Evolutionary conservation across 2,113 vertebrate species (phyloP), one percentile per base, ranked within the genome.

Genomic region (Rhinolophus ferrumequinum): DNA sequence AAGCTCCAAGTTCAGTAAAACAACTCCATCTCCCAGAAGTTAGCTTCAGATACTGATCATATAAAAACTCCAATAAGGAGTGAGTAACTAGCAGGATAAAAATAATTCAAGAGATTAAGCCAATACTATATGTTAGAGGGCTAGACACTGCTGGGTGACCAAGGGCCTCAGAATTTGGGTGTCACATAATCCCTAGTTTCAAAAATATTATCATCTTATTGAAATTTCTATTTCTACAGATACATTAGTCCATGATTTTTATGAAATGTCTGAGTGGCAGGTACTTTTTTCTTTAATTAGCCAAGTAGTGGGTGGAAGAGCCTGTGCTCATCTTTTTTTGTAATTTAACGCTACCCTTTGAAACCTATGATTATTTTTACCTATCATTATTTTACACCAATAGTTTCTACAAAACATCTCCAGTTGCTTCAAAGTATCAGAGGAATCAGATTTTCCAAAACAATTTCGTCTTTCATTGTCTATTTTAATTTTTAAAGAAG

Each of bases 311-410:
- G 0, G 10, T 84, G 30, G 30, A 79, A 67, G 33, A 89, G 22
- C 38, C 82, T 82, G 24, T 9, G 56, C 14, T 44, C 22, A 19
- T 73, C 3, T 10, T 84, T 44, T 5, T 56, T 88, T 81, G 18
- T 84, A 82, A 60, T 80, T 21, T 52, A 58, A 4, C 75, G 30
- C 4, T 50, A 41, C 16, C 2, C 26, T 85, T 81, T 67, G 35
- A 69, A 95, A 85, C 30, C 12, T 13, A 73, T 69, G 79, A 73
- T 94, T 76, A 82, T 82, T 80, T 91, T 85, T 90, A 88, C 77
- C 11, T 50, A 50, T 50, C 13, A 50, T 50, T 16, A 88, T 91
- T 4, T 58, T 91, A 50, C 38, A 13, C 24, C 35, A 41, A 56
- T 6, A 67, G 26, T 82, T 90, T 50, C 70, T 62, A 82, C 16